A percentile compares a stretch with the other conserved stretches of the same genome.
phyloP scores from a whole-genome alignment of 2,888 invertebrate species.

The Melangyna quadrimaculata region DNA sequence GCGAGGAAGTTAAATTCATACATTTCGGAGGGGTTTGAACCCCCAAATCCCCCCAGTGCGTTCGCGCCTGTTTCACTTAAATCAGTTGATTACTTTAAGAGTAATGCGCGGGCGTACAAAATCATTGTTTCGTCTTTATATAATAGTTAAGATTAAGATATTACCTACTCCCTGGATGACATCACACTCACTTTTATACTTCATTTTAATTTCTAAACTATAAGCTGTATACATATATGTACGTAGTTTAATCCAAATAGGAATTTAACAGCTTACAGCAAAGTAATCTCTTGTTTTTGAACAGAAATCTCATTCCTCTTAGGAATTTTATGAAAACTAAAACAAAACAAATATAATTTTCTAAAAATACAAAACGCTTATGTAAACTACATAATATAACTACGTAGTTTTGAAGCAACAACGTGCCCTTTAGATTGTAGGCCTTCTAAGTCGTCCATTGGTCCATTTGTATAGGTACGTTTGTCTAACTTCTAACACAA shows the following conservation, averaged over 20 bases:
- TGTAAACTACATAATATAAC: neutral
- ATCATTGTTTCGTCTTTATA: no score
- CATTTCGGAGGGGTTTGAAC: no score
- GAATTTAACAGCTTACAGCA: slow-evolving; percentile 37
- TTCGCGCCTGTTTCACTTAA: no score
- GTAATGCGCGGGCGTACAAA: no score
- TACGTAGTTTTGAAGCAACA: neutral
- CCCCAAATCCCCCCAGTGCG: no score
- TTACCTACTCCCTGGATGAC: neutral
- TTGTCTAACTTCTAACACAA: neutral
- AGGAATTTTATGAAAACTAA: slow-evolving; percentile 40
- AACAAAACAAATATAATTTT: slow-evolving; percentile 40
- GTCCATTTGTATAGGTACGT: no score
- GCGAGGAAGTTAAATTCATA: no score
- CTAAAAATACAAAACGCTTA: slow-evolving; percentile 3
- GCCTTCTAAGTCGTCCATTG: neutral
- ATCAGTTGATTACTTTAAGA: no score
- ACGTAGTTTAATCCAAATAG: neutral
- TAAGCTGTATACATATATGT: neutral
- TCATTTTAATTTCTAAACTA: neutral
- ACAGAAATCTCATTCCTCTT: neutral
- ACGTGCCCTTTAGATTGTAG: neutral
- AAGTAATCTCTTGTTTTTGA: slow-evolving; percentile 31
- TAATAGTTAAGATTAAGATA: no score
- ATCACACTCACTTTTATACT: neutral